Evolutionary conservation across 2,888 invertebrate species (phyloP).

Genomic region (Agrotis clavis): DNA sequence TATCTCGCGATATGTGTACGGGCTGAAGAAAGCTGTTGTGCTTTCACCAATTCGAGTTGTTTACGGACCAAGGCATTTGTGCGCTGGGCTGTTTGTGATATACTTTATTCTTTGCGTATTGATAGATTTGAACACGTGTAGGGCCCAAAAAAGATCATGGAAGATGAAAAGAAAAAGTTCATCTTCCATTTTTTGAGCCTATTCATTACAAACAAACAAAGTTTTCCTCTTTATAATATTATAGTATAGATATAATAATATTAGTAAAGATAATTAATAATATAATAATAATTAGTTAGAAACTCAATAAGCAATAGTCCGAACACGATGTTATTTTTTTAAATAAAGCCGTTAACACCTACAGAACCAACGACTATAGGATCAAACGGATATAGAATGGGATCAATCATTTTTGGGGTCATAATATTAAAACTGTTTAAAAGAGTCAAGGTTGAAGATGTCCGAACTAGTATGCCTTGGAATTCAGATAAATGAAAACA

Average conservation of each 20-base stretch:
- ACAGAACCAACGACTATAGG: too few species aligned
- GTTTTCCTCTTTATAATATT: too few species aligned
- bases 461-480: neutral
- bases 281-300: too few species aligned
- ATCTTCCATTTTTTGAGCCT: too few species aligned
- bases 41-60: neutral
- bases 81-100: neutral
- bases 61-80: neutral
- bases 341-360: neutral
- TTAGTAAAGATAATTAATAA: too few species aligned
- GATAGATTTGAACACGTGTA: neutral
- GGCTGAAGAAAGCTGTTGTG: neutral
- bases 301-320: neutral
- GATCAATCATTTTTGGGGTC: neutral
- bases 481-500: neutral
- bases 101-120: neutral
- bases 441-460: neutral
- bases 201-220: too few species aligned
- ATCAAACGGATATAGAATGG: neutral
- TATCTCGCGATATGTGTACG: neutral
- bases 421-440: conserved; percentile 3
- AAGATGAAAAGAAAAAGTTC: neutral
- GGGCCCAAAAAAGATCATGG: neutral
- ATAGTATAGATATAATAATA: too few species aligned
- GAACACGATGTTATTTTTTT: neutral